These are phyloP conservation scores for Athalia circularis DNA, from an alignment of 2,888 invertebrate species.

Conservation along the genomic window DNA sequence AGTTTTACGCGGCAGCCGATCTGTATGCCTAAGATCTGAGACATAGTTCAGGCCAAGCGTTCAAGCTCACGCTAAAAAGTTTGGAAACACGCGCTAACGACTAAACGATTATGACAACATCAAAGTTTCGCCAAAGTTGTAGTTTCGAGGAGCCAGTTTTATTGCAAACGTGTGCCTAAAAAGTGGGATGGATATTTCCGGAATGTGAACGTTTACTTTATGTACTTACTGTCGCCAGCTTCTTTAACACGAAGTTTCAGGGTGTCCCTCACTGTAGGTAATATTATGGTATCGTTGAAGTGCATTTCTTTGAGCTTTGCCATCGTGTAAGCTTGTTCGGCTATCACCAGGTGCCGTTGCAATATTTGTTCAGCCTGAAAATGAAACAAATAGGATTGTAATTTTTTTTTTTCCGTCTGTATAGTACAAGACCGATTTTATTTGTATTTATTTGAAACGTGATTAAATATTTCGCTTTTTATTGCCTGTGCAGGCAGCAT, in stretches of 20 bases:
- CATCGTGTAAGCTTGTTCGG: conserved; percentile 87
- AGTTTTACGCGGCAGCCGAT: neutral
- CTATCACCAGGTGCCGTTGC: conserved; percentile 91
- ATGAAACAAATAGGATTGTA: neutral
- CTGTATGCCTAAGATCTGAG: neutral
- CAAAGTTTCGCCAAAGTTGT: conserved; percentile 19
- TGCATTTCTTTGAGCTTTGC: conserved; percentile 84
- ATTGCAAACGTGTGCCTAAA: neutral
- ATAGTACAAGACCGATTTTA: neutral
- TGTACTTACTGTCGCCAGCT: conserved; percentile 83
- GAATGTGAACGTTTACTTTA: neutral
- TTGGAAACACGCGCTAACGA: conserved; percentile 1
- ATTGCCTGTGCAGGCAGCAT: too few relatives aligned
- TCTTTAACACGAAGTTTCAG: conserved; percentile 86
- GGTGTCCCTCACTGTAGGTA: conserved; percentile 84
- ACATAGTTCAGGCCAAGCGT: conserved; percentile 23
- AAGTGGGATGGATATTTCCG: conserved; percentile 39
- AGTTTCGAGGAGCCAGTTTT: conserved; percentile 7
- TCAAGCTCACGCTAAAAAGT: conserved; percentile 8
- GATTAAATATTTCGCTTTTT: too few relatives aligned
- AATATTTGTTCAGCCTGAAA: conserved; percentile 87
- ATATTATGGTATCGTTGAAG: conserved; percentile 80
- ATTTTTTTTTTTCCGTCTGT: too few relatives aligned
- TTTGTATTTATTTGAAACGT: too few relatives aligned
- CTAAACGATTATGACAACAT: conserved; percentile 32